Evolutionary conservation across 2,113 vertebrate genomes (phyloP), one percentile per base, ranked within the genome.

Genomic region (Stercorarius parasiticus): DNA sequence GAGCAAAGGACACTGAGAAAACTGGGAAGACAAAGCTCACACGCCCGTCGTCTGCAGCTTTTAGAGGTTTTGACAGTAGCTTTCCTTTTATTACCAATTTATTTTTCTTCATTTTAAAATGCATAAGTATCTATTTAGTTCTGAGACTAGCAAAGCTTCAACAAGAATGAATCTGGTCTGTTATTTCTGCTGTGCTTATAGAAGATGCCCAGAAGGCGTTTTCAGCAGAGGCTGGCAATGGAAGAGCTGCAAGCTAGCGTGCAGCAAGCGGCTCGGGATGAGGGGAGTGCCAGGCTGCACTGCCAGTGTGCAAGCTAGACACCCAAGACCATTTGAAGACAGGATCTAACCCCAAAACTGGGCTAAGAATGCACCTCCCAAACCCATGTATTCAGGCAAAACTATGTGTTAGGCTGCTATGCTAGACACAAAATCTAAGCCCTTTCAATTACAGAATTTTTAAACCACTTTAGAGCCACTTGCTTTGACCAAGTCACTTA

Each of bases 371-470:
- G 21, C 27, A 16, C 69, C 86, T 78, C 14, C 52, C 43, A 53
- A 70, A 32, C 0, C 2, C 2, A 1, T 0, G 1, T 7, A 18
- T 20, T 40, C 11, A 2, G 38, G 26, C 11, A 38, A 47, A 85
- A n/a, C 2, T 5, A 1, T 0, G 0, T 5, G 2, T 15, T 22
- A 12, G 64, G 69, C 10, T 11, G 1, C 36, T n/a, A 4, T 23
- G 25, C 61, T 16, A 1, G n/a, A 13, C 21, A 16, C 36, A 30
- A 43, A 59, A 16, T 1, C 56, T 8, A 49, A 13, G 1, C 1
- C 4, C 12, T 77, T 55, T 4, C 20, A 16, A 1, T 7, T 25
- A 21, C 21, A 34, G 3, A 3, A 8, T 15, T 26, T 58, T 82
- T 26, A 15, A 65, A 40, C 3, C 3, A 2, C 19, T 86, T 67